Evolutionary conservation across 1,140 invertebrate genomes (phyloP), one percentile per base, ranked within the genome.

Genomic region (Drosophila murphyi): DNA sequence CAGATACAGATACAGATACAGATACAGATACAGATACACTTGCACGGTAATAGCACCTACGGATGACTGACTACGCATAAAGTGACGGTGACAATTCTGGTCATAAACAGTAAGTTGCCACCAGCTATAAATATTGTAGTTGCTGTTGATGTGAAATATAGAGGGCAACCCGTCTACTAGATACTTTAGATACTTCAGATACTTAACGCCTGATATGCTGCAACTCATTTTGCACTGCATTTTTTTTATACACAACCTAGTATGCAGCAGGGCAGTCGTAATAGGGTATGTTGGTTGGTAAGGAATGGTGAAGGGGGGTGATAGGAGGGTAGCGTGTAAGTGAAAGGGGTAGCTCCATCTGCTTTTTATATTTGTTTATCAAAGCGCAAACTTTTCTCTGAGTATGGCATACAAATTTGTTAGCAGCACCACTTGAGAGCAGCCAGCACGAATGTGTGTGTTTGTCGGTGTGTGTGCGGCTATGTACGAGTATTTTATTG

Each of bases 281-380:
- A 28, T 32, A 3, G 2, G 20, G 50, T 52, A 31, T 32, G 50
- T 52, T 29, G 6, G 29, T 6, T 51, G 50, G 1, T 4, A 51
- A 4, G 20, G 34, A 32, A 3, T 31, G 39, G 8, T 32, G 52
- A 10, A 34, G 12, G 6, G 55, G 6, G 28, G 6, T n/a, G 7
- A 2, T 7, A 7, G 0, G 6, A 10, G 5, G 61, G 32, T 37
- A 45, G 7, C 47, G 62, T 20, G 45, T 20, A 31, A 51, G 41
- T 39, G 51, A 29, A 6, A 4, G 20, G 52, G 34, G n/a, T 54
- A 47, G 34, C 32, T n/a, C 37, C 72, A 72, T 79, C 63, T 65
- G 28, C 60, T 72, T 79, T 82, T 87, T 87, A 79, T 87, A 87
- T 87, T 87, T 87, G 83, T 74, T 87, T 87, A 87, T 74, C 76